Base-by-base conservation (phyloP, 2,888 invertebrate genomes). In the Lamellibrachia columna region DNA sequence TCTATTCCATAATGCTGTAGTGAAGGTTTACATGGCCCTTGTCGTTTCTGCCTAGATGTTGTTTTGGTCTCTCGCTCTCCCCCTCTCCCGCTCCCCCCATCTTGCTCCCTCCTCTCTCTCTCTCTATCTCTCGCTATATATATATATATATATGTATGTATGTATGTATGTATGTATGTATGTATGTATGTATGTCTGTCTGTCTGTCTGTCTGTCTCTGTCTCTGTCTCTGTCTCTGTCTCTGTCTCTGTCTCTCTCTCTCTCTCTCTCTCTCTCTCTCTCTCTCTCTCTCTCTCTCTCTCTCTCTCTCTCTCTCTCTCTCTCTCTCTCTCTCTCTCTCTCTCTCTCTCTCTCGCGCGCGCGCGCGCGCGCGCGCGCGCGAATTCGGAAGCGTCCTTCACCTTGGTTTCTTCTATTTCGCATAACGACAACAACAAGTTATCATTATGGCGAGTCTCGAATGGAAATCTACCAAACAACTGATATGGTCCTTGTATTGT, bases 221-320 rank as follows among this genome's bases (percentile, higher is more conserved):
- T 75, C 92, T 92, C 91, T 92, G 55, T 3, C 90, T 92, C 90
- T 90, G 91, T 92, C 92, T 58, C 90, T 22, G 52, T 55, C 53
- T 55, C 8, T 93, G 8, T 60, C 28, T 40, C 90, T 22, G 8
- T 28, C 93, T n/a, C 52, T 91, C 52, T 40, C 40, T 75, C 75
- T 22, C 4, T 0, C 75, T 22, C 1, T 22, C 75, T 4, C 4
- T 0, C 75, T 40, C 40, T 75, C 75, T 22, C 4, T 0, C 75
- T 22, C 1, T 22, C 75, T 4, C 4, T 0, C 75, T 91, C 11
- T 15, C 11, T 11, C 60, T 8, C 7, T 55, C 53, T 11, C 92
- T 92, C 90, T 93, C 93, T 40, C 92, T 91, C 91, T 90, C 91
- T 15, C 93, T 92, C 92, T 92, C 92, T 90, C 92, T 91, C 92